Base-by-base conservation (phyloP, 2,888 invertebrate species). In the Teleiodes luculella region DNA sequence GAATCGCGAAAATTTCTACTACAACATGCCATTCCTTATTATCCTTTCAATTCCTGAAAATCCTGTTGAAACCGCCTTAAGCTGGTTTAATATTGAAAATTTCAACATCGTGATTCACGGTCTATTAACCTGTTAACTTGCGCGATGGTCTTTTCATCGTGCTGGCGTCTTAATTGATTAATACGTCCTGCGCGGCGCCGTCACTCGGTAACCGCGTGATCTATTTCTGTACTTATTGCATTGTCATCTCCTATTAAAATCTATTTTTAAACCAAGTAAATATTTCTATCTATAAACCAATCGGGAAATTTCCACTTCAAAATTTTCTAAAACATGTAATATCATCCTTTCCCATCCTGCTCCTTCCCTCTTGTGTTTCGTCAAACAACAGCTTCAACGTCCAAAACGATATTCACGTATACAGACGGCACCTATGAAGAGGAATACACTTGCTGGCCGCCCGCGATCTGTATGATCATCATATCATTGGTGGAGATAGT, bases 371-470 rank as follows among this genome's bases (percentile, higher is more conserved):
- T 57, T 57, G 77, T 77, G 76, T 82, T 78, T 61, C 72, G 79
- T 78, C 56, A 53, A 61, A 63, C 74, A 45, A 43, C 76, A 81
- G 77, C 66, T 72, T 73, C 66, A 72, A 81, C 47, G 18, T 18
- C 81, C 79, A 78, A 74, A 72, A 61, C 76, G 56, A 63, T 72
- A 72, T 86, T 88, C 83, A 86, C 85, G 18, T 88, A 86, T 72
- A 66, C 83, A 91, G 95, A 95, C 87, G 95, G 94, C 2, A 93
- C 94, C 5, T 98, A 98, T 82, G 95, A 97, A 72, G 95, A 96
- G 67, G 95, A 97, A 76, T 99, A 98, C 90, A 94, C 93, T 58
- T 98, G 99, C 74, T 94, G 94, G 78, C 99, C 98, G 11, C 99
- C 98, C 0, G 94, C 96, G 0, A 74, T 99, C 52, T 96, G 97